phyloP scores from a whole-genome alignment of 2,113 vertebrate species.

The Rhagologus leucostigma region DNA sequence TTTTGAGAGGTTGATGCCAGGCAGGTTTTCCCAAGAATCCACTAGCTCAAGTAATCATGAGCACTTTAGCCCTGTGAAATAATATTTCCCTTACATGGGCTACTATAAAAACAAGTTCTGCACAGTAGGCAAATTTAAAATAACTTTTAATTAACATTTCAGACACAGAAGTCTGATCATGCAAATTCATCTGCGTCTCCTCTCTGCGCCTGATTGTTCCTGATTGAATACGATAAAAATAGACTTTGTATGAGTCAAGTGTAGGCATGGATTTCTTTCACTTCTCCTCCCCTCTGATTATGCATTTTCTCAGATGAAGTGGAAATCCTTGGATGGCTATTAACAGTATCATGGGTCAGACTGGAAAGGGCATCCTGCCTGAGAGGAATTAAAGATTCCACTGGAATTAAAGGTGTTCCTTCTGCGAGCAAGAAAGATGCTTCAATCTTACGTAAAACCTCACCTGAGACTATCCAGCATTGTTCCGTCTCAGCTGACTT shows the following conservation, averaged over 20 bases:
- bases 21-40: constrained; percentile 28
- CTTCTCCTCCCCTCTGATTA: constrained; percentile 61
- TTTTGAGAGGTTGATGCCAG: constrained; percentile 21
- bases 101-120: constrained; percentile 63
- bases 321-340: constrained; percentile 30
- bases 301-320: constrained; percentile 48
- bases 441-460: neutral
- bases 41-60: constrained; percentile 39
- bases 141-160: constrained; percentile 68
- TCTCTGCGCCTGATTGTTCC: constrained; percentile 67
- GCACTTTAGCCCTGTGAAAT: constrained; percentile 40
- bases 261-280: constrained; percentile 37
- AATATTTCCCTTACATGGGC: constrained; percentile 50
- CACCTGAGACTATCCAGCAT: neutral
- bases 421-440: neutral
- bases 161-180: constrained; percentile 64
- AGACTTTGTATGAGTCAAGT: constrained; percentile 39
- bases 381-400: neutral
- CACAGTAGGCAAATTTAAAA: constrained; percentile 56
- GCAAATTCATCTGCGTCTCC: constrained; percentile 54
- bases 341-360: neutral
- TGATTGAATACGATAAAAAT: constrained; percentile 71
- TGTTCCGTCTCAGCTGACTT: neutral
- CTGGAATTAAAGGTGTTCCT: neutral
- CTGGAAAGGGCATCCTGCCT: neutral